Conservation (phyloP, 2,797 vertebrate genomes). For the Acestrorhynchus altus region DNA sequence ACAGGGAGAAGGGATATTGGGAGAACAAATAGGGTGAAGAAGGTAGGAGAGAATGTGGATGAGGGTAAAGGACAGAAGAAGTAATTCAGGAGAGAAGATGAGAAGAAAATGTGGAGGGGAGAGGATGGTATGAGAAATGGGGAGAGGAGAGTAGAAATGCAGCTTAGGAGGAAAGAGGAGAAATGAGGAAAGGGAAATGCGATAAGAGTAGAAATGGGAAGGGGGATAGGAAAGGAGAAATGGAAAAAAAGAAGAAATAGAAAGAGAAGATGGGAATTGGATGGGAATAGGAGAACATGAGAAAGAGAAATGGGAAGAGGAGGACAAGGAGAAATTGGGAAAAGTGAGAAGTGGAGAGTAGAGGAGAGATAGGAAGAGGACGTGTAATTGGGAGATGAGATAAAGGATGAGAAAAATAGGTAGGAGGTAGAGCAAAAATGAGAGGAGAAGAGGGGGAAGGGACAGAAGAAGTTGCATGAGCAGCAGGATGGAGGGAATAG, state of each 20-base stretch:
- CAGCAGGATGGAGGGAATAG: no score
- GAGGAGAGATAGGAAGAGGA: not conserved
- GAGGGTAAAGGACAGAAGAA: not conserved
- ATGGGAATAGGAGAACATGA: not conserved
- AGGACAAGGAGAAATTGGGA: not conserved
- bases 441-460: not conserved
- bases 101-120: not conserved
- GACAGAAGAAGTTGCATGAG: no score
- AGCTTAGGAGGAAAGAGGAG: not conserved
- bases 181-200: not conserved
- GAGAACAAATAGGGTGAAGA: no score
- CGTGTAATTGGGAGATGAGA: not conserved
- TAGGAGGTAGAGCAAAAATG: not conserved
- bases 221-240: no score
- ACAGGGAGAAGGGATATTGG: not conserved
- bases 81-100: not conserved
- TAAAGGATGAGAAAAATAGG: not conserved
- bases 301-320: not conserved
- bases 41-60: no score
- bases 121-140: no score
- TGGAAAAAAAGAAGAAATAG: not conserved
- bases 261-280: no score
- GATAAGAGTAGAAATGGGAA: not conserved
- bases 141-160: not conserved
- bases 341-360: not conserved